Conservation (phyloP, 2,113 vertebrate genomes). For the Colinus virginianus region DNA sequence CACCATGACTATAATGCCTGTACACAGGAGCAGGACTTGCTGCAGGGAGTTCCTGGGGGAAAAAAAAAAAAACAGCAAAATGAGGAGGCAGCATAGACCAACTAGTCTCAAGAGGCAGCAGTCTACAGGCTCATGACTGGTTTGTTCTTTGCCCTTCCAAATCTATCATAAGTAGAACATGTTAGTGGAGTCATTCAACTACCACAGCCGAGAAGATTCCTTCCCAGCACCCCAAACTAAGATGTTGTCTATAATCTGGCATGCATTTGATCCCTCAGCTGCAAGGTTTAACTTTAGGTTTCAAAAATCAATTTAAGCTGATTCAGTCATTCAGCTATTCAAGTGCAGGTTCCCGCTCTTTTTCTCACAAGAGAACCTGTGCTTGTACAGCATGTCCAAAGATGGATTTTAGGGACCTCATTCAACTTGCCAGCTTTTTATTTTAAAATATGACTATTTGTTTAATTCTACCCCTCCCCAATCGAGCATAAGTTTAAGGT, state of each 20-base stretch:
- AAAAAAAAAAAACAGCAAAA: slow-evolving; percentile 31
- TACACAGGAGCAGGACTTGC: slow-evolving; percentile 90
- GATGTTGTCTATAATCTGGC: neutral
- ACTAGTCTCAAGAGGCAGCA: neutral
- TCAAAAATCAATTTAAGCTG: neutral
- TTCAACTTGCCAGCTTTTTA: neutral
- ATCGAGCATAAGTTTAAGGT: neutral
- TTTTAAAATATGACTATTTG: too few relatives aligned
- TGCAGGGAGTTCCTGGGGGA: slow-evolving; percentile 86
- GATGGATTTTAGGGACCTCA: neutral
- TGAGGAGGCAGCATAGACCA: neutral
- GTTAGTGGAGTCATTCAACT: neutral
- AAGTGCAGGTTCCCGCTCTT: neutral
- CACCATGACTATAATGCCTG: slow-evolving; percentile 91
- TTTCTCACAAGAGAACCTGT: neutral
- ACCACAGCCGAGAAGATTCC: neutral
- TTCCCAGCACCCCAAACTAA: neutral
- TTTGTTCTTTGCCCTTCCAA: neutral
- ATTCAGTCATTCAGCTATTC: neutral
- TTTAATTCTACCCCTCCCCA: neutral
- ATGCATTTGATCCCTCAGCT: neutral
- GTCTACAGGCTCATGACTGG: neutral
- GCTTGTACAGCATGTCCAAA: neutral
- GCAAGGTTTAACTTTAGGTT: neutral
- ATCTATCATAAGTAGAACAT: neutral